Base-by-base conservation (phyloP, 2,113 vertebrate genomes). In the Spea multiplicata region DNA sequence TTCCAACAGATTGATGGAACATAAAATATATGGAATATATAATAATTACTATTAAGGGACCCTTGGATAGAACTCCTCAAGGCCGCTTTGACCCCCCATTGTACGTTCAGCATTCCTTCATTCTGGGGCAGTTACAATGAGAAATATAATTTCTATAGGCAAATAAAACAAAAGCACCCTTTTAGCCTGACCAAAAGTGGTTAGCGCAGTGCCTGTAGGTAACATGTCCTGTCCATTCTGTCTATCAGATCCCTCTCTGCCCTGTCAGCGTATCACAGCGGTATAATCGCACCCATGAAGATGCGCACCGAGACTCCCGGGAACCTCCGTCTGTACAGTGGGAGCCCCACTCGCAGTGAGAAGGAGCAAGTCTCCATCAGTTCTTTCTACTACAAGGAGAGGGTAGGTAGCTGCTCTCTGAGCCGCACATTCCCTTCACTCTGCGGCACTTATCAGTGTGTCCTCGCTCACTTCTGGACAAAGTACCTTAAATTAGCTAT, bases 371-470 rank as follows among this genome's bases (percentile, higher is more conserved):
- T 99, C 80, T 99, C 97, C 86, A 95, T 99, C 81, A 99, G 96
- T 17, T 97, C 96, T 84, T 99, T 99, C 90, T 99, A 99, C 90
- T 99, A 99, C 83, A 99, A 99, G 89, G 96, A 99, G 66, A 92
- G 97, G 93, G 97, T 99, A 91, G 92, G 93, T 66, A 14, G 30
- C 16, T 13, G 14, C 48, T 13, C 2, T 49, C 47, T 52, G 50
- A 7, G 50, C 50, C 49, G 5, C 8, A 57, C 12, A 13, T 57
- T 7, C n/a, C 6, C 55, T 59, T 59, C 6, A 59, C 55, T 13
- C 55, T 59, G 55, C 8, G 9, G 8, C 55, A 5, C 55, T 59
- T 16, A 57, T 76, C 52, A 16, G 8, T 45, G 9, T 5, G 45
- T 44, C 14, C 5, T 46, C 64, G 7, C 6, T 45, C 10, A 16